Conservation (phyloP, 1,140 invertebrate genomes). For the Dufourea novaeangliae region DNA sequence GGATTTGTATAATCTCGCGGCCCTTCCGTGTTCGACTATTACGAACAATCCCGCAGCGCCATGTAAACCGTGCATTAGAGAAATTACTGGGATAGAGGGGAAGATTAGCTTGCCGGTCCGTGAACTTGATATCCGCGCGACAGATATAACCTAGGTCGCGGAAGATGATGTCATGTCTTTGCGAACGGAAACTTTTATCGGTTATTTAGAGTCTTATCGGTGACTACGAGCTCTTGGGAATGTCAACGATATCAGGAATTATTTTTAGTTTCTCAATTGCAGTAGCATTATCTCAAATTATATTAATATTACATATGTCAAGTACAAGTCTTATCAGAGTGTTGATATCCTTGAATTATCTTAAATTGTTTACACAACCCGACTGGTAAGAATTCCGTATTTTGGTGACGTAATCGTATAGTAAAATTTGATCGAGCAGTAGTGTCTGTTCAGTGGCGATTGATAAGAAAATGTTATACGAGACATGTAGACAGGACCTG, state of each 20-base stretch:
- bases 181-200: no score
- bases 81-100: slow-evolving; percentile 10
- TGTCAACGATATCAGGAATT: no score
- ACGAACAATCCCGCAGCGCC: slow-evolving; percentile 29
- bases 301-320: no score
- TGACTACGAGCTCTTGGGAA: no score
- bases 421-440: slow-evolving; percentile 16
- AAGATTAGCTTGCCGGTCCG: slow-evolving; percentile 7
- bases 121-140: background rate
- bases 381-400: background rate
- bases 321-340: no score
- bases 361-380: no score
- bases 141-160: background rate
- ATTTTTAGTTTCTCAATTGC: no score
- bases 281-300: no score
- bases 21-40: slow-evolving; percentile 33
- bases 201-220: no score
- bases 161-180: no score
- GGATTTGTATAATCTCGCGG: slow-evolving; percentile 35
- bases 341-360: no score
- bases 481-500: slow-evolving; percentile 14
- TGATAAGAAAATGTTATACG: slow-evolving; percentile 35
- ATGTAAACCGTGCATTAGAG: slow-evolving; percentile 44
- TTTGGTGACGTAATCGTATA: background rate
- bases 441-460: background rate